A percentile compares a stretch with the other conserved stretches of the same genome.
Conservation (phyloP, 2,888 invertebrate species). For the Cosmia trapezina region DNA sequence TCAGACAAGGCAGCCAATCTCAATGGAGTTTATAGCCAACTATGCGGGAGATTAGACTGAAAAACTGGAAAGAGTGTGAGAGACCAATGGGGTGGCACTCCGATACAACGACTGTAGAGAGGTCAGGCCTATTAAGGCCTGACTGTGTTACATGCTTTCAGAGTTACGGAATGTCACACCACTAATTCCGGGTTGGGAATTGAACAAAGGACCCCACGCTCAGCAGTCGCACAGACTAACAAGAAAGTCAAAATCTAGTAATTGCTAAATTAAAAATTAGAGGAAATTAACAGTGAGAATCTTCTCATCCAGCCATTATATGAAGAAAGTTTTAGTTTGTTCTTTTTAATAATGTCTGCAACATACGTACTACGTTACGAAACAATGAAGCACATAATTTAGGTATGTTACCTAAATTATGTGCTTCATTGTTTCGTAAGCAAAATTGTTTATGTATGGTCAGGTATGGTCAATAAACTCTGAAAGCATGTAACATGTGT, state of each 20-base stretch:
- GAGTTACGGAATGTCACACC: no score
- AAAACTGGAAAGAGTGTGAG: no score
- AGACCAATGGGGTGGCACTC: background rate
- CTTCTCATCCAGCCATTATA: background rate
- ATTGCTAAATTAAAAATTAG: background rate
- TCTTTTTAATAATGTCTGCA: background rate
- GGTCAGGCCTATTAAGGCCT: no score
- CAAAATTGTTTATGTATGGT: no score
- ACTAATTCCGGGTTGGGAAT: background rate
- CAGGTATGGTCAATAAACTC: no score
- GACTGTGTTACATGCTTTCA: background rate
- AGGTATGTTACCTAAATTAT: background rate
- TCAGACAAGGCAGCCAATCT: background rate
- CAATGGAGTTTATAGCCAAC: background rate
- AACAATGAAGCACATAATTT: no score
- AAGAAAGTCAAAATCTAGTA: background rate
- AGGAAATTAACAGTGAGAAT: background rate
- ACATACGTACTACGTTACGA: slow-evolving; percentile 6
- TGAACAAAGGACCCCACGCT: background rate
- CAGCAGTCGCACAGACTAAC: background rate
- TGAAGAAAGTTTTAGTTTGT: background rate
- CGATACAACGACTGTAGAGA: background rate
- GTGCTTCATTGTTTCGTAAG: no score
- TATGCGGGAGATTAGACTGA: background rate
- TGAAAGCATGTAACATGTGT: no score